A percentile compares a stretch with the other conserved stretches of the same genome.
Conservation (phyloP, 2,797 vertebrate species). For the Chaetodon trifasciatus region DNA sequence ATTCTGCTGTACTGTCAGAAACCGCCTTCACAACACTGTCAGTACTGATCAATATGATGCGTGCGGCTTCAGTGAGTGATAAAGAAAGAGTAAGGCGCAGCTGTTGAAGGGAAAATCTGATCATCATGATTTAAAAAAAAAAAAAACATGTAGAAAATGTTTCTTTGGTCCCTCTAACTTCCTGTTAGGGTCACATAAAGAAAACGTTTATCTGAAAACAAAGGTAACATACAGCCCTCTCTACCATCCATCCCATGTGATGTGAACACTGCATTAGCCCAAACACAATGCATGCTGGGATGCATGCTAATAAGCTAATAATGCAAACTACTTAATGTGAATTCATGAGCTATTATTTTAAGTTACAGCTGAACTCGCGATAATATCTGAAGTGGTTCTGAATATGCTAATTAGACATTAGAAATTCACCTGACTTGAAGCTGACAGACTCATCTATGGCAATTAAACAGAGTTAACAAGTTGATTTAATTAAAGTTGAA, state of each 20-base stretch:
- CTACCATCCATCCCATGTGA: background rate
- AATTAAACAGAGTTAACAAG: background rate
- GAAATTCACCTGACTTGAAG: conserved; percentile 2
- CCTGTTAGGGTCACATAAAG: too few relatives aligned
- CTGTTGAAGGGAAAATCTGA: background rate
- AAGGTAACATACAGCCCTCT: too few relatives aligned
- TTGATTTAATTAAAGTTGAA: background rate
- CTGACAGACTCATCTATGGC: background rate
- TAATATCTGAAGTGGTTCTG: background rate
- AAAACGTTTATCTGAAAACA: too few relatives aligned
- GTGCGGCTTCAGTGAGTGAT: background rate
- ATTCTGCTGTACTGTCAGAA: background rate
- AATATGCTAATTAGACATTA: background rate
- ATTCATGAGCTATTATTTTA: background rate
- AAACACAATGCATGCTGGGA: background rate
- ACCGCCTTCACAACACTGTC: too few relatives aligned
- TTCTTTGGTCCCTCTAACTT: too few relatives aligned
- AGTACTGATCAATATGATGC: background rate
- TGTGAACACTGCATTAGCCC: background rate
- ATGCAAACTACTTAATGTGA: background rate
- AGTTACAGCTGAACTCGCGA: background rate
- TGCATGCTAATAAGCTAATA: background rate
- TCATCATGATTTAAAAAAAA: background rate
- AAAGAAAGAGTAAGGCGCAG: background rate
- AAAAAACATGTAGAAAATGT: too few relatives aligned